phyloP scores from a whole-genome alignment of 2,797 vertebrate genomes.

The Hippopotamyrus pictus region DNA sequence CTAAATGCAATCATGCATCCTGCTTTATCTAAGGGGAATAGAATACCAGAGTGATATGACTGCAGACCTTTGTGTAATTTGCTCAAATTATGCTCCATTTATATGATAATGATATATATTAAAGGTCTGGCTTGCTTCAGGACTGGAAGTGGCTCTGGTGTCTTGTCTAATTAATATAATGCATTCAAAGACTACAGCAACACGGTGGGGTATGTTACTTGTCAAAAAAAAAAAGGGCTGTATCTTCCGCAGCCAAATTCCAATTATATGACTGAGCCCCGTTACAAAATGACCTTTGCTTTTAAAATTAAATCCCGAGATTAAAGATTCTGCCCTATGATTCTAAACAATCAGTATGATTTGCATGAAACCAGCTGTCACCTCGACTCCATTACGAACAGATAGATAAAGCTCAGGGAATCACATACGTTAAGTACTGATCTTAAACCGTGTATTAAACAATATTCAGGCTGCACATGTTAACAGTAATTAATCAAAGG shows the following conservation, averaged over 20 bases:
- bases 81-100: slow-evolving; percentile 41
- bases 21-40: neutral
- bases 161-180: slow-evolving; percentile 39
- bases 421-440: neutral
- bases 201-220: slow-evolving; percentile 23
- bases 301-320: slow-evolving; percentile 33
- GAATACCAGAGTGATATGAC: neutral
- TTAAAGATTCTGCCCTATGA: slow-evolving; percentile 32
- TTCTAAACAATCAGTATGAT: slow-evolving; percentile 38
- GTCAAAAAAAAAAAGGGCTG: slow-evolving; percentile 38
- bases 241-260: slow-evolving; percentile 53
- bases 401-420: neutral
- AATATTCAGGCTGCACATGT: neutral
- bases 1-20: neutral
- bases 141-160: slow-evolving; percentile 40
- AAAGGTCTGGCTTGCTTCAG: slow-evolving; percentile 44
- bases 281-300: slow-evolving; percentile 54
- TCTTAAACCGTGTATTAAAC: neutral
- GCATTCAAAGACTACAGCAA: slow-evolving; percentile 24
- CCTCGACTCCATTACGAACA: neutral
- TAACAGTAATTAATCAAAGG: neutral
- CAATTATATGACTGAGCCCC: slow-evolving; percentile 53
- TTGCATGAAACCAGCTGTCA: neutral
- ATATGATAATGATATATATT: slow-evolving; percentile 47
- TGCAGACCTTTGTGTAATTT: slow-evolving; percentile 6